phyloP scores from a whole-genome alignment of 2,113 vertebrate species.

The Aplodontia rufa region DNA sequence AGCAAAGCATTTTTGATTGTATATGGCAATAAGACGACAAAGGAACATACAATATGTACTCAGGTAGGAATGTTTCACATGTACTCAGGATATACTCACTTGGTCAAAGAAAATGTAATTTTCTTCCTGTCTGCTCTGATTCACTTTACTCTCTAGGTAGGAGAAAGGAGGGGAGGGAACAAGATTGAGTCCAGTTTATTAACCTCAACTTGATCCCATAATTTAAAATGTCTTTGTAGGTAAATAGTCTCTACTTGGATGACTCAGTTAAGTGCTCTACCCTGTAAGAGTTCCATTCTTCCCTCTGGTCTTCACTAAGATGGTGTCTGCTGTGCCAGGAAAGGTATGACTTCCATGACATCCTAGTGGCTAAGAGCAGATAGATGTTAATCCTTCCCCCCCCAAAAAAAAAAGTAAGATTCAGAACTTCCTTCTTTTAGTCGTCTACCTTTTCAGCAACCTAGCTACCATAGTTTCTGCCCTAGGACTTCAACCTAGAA shows the following conservation, averaged over 20 bases:
- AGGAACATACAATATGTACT: background rate
- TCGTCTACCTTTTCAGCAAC: conserved; percentile 5
- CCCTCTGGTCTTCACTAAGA: background rate
- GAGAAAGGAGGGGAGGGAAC: background rate
- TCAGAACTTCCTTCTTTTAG: background rate
- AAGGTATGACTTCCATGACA: background rate
- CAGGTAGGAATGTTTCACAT: background rate
- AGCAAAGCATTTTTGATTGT: background rate
- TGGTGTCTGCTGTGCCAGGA: background rate
- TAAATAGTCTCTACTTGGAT: background rate
- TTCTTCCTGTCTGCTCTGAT: background rate
- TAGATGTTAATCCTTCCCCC: background rate
- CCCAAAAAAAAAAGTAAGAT: conserved; percentile 21
- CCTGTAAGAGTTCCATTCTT: background rate
- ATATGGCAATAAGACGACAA: background rate
- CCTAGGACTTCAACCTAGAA: background rate
- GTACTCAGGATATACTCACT: background rate
- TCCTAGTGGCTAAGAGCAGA: background rate
- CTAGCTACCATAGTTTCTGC: background rate
- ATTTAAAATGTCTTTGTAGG: conserved; percentile 9
- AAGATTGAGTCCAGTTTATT: conserved; percentile 30
- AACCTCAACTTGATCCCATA: background rate
- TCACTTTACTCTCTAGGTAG: background rate
- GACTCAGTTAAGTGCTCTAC: background rate
- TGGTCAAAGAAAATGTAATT: background rate